phyloP scores from a whole-genome alignment of 2,888 invertebrate species.

The Chalcis sispes region DNA sequence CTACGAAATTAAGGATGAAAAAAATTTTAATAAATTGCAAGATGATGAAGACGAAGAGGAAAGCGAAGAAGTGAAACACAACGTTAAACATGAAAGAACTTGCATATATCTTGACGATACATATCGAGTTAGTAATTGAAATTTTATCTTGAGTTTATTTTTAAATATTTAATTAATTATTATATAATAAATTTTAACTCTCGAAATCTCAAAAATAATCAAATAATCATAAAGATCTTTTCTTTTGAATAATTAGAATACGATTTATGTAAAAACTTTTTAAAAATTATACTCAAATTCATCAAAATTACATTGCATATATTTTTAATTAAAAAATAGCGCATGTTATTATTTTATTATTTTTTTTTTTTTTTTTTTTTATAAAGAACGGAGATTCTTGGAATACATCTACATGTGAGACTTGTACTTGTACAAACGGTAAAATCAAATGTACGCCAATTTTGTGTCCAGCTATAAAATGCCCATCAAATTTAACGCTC shows the following conservation, averaged over 20 bases:
- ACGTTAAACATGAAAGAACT: neutral
- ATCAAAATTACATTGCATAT: too few species aligned
- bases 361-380: neutral
- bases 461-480: conserved; percentile 83
- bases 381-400: conserved; percentile 88
- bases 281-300: too few species aligned
- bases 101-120: conserved; percentile 77
- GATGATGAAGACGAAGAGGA: neutral
- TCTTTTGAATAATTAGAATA: too few species aligned
- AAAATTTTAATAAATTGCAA: neutral
- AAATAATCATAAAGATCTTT: too few species aligned
- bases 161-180: too few species aligned
- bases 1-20: neutral
- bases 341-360: too few species aligned
- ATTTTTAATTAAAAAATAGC: too few species aligned
- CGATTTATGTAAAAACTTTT: too few species aligned
- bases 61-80: neutral
- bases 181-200: neutral
- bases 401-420: conserved; percentile 88
- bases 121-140: conserved; percentile 83
- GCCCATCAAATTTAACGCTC: conserved; percentile 87
- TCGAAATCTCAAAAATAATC: too few species aligned
- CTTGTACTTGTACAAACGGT: conserved; percentile 90
- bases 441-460: conserved; percentile 90
- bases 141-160: too few species aligned